Evolutionary conservation across 2,113 vertebrate species (phyloP).

Genomic region (Neodontobutis hainanensis): DNA sequence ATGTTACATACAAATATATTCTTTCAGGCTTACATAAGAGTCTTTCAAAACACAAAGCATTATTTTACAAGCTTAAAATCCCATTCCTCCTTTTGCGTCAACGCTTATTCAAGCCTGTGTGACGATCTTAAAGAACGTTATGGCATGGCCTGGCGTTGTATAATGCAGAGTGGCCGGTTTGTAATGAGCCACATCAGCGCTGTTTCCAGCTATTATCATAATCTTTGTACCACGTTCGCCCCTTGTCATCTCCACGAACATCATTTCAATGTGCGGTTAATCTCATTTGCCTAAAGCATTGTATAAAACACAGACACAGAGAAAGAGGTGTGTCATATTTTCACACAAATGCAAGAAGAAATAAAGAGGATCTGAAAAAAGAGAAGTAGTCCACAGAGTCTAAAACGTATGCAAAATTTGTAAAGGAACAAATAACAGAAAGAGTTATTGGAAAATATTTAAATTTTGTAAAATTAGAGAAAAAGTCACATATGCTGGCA

Average conservation of each 20-base stretch:
- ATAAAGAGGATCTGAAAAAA: slow-evolving; percentile 48
- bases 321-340: not conserved
- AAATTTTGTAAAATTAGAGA: not conserved
- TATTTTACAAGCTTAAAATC: not conserved
- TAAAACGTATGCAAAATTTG: not conserved
- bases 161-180: not conserved
- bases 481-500: not conserved
- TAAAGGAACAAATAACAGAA: not conserved
- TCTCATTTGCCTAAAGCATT: not conserved
- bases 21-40: no score
- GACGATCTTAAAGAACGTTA: not conserved
- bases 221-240: not conserved
- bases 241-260: not conserved
- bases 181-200: slow-evolving; percentile 5
- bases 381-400: slow-evolving; percentile 10
- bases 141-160: not conserved
- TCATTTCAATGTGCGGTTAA: not conserved
- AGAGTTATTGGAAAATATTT: not conserved
- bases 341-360: slow-evolving; percentile 9
- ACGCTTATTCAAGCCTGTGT: not conserved
- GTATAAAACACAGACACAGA: not conserved
- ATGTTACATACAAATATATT: no score
- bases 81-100: not conserved
- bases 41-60: not conserved
- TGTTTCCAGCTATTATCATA: not conserved